Evolutionary conservation across 2,888 invertebrate genomes (phyloP).

Genomic region (Steinernema scapterisci): DNA sequence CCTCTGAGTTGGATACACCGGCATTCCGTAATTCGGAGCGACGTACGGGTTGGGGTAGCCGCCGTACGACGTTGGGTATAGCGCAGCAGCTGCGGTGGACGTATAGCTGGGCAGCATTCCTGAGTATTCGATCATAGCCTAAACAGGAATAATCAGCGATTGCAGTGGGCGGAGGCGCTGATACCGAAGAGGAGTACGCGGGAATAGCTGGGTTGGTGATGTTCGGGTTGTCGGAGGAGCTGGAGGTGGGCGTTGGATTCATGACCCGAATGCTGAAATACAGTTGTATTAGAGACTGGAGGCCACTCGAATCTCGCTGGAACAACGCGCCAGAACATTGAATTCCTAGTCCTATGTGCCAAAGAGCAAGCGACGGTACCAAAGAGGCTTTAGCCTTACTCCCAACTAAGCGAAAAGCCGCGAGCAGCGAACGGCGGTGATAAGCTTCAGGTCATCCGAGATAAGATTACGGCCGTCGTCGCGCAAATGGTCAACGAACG

Average conservation of each 20-base stretch:
- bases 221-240: background rate
- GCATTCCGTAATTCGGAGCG: background rate
- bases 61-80: conserved; percentile 1
- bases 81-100: background rate
- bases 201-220: background rate
- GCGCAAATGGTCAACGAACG: conserved; percentile 11
- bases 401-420: background rate
- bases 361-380: background rate
- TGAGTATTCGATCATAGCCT: conserved; percentile 28
- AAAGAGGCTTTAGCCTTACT: background rate
- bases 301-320: too few species aligned
- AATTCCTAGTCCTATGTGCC: too few species aligned
- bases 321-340: too few species aligned
- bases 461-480: conserved; percentile 22
- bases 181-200: background rate
- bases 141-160: background rate
- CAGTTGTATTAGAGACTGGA: too few species aligned
- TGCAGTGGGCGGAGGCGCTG: background rate
- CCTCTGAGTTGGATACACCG: background rate
- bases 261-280: background rate
- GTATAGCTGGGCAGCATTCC: conserved; percentile 20
- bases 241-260: conserved; percentile 2
- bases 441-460: conserved; percentile 27
- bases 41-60: conserved; percentile 22
- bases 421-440: conserved; percentile 1